A percentile compares a stretch with the other conserved stretches of the same genome.
Evolutionary conservation across 2,888 invertebrate genomes (phyloP).

Genomic region (Meandrusa payeni): DNA sequence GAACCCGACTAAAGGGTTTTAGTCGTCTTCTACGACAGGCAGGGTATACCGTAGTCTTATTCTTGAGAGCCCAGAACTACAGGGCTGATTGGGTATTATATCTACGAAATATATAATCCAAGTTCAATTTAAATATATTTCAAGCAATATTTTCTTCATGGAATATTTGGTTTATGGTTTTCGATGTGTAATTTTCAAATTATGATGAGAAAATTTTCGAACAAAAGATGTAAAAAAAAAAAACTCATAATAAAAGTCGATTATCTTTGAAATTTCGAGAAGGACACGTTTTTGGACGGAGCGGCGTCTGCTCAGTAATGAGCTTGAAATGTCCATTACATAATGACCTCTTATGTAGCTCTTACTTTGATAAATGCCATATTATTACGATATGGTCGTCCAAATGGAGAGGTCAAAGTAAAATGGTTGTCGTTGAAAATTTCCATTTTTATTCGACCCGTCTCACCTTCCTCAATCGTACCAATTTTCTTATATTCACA

Average conservation of each 20-base stretch:
- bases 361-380: not conserved
- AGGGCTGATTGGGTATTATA: too few relatives aligned
- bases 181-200: conserved; percentile 28
- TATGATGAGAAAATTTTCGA: conserved; percentile 24
- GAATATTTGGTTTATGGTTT: conserved; percentile 29
- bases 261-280: conserved; percentile 43
- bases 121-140: too few relatives aligned
- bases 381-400: not conserved
- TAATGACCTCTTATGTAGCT: conserved; percentile 25
- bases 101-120: too few relatives aligned
- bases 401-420: conserved; percentile 3
- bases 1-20: too few relatives aligned
- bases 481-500: not conserved
- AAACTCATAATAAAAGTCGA: conserved; percentile 33
- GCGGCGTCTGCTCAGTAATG: conserved; percentile 47
- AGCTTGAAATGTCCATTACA: conserved; percentile 39
- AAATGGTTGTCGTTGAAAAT: not conserved
- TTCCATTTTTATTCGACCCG: conserved; percentile 13
- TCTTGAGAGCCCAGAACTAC: too few relatives aligned
- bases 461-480: not conserved
- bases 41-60: too few relatives aligned
- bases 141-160: conserved; percentile 28
- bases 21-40: too few relatives aligned
- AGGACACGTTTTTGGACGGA: conserved; percentile 60
- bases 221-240: conserved; percentile 29